Evolutionary conservation across 2,888 invertebrate species (phyloP).

Genomic region (Drosophila emarginata): DNA sequence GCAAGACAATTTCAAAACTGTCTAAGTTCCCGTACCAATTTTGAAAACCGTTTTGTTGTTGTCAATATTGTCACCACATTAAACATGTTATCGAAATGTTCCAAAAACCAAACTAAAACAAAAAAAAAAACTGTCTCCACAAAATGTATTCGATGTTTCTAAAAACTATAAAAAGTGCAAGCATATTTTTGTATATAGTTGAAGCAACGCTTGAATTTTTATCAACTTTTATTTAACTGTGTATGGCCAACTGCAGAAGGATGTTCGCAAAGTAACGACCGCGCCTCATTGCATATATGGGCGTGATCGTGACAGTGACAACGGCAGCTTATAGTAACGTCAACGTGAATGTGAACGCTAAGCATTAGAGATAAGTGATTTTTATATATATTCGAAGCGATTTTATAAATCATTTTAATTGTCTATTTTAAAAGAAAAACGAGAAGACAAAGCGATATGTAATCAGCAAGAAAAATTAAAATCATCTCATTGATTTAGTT

Average conservation of each 20-base stretch:
- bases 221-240: slow-evolving; percentile 46
- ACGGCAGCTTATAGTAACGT: not conserved
- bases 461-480: not conserved
- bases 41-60: slow-evolving; percentile 26
- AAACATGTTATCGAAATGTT: slow-evolving; percentile 55
- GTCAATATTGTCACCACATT: slow-evolving; percentile 26
- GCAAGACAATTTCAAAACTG: not conserved
- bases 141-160: slow-evolving; percentile 67
- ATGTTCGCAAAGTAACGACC: slow-evolving; percentile 42
- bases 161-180: slow-evolving; percentile 43
- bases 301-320: slow-evolving; percentile 36
- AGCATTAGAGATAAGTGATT: slow-evolving; percentile 73
- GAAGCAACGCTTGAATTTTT: slow-evolving; percentile 69
- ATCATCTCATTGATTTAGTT: slow-evolving; percentile 52
- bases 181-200: slow-evolving; percentile 73
- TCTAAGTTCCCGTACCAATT: slow-evolving; percentile 38
- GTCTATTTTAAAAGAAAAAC: slow-evolving; percentile 68
- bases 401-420: slow-evolving; percentile 78
- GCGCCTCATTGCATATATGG: slow-evolving; percentile 41
- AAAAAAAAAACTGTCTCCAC: slow-evolving; percentile 38
- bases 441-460: slow-evolving; percentile 25
- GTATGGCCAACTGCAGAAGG: slow-evolving; percentile 54
- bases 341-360: slow-evolving; percentile 70
- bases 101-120: slow-evolving; percentile 16
- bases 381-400: slow-evolving; percentile 67